Base-by-base conservation (phyloP, 1,140 invertebrate genomes). In the Diorhabda elongata region DNA sequence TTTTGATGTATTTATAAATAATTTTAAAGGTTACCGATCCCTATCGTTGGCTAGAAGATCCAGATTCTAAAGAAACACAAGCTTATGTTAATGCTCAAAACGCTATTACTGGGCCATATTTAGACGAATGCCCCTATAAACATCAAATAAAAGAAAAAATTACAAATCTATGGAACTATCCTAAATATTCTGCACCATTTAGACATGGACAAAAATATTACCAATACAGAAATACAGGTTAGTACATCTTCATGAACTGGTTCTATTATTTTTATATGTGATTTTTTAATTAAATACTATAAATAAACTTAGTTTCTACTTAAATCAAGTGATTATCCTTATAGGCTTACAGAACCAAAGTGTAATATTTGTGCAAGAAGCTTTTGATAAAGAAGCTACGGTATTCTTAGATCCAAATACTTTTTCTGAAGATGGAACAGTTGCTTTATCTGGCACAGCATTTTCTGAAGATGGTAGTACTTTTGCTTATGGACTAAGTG, bases 21-120 rank as follows among this genome's bases (percentile, higher is more conserved):
- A 41, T 66, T 71, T 71, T 82, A 74, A 67, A 97, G 94, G 86
- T 98, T 69, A 68, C 81, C 71, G 97, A 99, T 84, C 94, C 96
- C 0, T 99, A 99, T 81, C 89, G 96, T 60, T 99, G 96, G 96
- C 81, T 99, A 42, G 98, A 99, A 84, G 92, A 99, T 84, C 96
- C 97, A 1, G 94, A 99, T 80, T 86, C 91, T 0, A 87, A 91
- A 71, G 95, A 98, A 83, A 98, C 96, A 1, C 92, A 95, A 82
- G 84, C 87, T 58, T 99, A 96, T 86, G 93, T 99, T 45, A 90
- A 96, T 68, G 89, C 88, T 7, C 93, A 99, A 82, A 99, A 99
- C 87, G 87, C 88, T 42, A 86, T 99, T 11, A 95, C 95, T 7
- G 83, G 86, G 62, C 94, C 95, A 2, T 99, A 91, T 82, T 84